Conservation (phyloP, 1,140 invertebrate species). For the Oppia nitens region DNA sequence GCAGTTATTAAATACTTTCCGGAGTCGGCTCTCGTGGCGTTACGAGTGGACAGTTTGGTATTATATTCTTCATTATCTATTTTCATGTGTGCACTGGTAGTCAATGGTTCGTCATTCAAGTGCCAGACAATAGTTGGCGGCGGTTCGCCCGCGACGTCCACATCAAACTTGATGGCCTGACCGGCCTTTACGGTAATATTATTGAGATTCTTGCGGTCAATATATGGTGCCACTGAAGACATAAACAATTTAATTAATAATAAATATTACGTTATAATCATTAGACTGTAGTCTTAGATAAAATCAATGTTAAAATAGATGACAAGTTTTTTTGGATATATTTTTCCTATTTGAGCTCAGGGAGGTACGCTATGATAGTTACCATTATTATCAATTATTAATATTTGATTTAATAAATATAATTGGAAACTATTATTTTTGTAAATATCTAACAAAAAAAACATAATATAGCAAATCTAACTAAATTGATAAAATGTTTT, state of each 20-base stretch:
- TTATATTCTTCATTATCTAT: slow-evolving; percentile 85
- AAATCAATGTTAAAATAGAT: no score
- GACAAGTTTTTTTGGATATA: no score
- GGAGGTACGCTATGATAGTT: no score
- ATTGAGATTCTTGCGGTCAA: slow-evolving; percentile 54
- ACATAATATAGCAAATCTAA: not conserved
- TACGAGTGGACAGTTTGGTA: slow-evolving; percentile 81
- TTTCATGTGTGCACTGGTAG: slow-evolving; percentile 60
- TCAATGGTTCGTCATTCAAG: slow-evolving; percentile 35
- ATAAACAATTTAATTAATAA: not conserved
- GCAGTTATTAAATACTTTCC: slow-evolving; percentile 73
- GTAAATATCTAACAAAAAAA: not conserved
- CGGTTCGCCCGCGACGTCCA: slow-evolving; percentile 88
- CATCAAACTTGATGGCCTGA: slow-evolving; percentile 57
- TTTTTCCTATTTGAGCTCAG: no score
- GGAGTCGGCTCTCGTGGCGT: slow-evolving; percentile 70
- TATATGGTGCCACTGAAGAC: slow-evolving; percentile 59
- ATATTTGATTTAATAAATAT: no score
- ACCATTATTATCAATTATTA: no score
- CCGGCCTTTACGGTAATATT: slow-evolving; percentile 53
- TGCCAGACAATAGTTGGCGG: slow-evolving; percentile 71
- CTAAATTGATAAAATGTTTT: no score
- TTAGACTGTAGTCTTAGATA: no score
- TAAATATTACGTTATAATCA: no score
- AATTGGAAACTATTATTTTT: not conserved